These are phyloP conservation scores for Percina caprodes DNA, from an alignment of 2,113 vertebrate species.

Conservation along the genomic window DNA sequence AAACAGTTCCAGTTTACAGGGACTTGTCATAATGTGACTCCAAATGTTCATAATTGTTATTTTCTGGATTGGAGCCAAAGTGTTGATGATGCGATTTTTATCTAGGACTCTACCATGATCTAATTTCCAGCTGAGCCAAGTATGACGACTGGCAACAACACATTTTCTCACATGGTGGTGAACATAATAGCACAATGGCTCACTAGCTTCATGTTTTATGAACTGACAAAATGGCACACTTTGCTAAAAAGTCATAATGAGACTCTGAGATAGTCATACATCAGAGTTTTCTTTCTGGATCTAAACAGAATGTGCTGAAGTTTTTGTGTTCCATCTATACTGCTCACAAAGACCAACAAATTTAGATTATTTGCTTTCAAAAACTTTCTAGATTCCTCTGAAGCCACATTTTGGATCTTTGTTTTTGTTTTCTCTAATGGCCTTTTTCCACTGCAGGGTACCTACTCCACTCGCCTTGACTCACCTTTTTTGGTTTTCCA, in stretches of 20 bases:
- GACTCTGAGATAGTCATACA: constrained; percentile 7
- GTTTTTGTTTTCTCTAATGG: constrained; percentile 18
- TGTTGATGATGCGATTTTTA: constrained; percentile 34
- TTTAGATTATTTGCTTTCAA: constrained; percentile 9
- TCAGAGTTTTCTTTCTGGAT: constrained; percentile 18
- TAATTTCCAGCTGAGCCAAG: constrained; percentile 59
- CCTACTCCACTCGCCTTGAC: too few relatives aligned
- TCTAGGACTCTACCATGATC: constrained; percentile 51
- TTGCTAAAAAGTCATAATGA: constrained; percentile 46
- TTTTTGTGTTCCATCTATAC: not conserved
- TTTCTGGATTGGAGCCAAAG: constrained; percentile 48
- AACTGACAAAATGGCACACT: constrained; percentile 59
- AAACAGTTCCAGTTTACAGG: constrained; percentile 37
- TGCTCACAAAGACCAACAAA: not conserved
- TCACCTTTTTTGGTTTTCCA: too few relatives aligned
- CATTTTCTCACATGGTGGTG: constrained; percentile 53
- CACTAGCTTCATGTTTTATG: constrained; percentile 56
- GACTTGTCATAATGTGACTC: constrained; percentile 36
- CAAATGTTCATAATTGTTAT: constrained; percentile 46
- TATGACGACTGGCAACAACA: constrained; percentile 44
- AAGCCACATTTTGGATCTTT: not conserved
- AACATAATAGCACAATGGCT: constrained; percentile 57
- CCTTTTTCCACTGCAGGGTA: too few relatives aligned
- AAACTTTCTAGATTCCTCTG: not conserved
- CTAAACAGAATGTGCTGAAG: constrained; percentile 17